Conservation (phyloP, 2,888 invertebrate species). For the Invenusta paracnida region DNA sequence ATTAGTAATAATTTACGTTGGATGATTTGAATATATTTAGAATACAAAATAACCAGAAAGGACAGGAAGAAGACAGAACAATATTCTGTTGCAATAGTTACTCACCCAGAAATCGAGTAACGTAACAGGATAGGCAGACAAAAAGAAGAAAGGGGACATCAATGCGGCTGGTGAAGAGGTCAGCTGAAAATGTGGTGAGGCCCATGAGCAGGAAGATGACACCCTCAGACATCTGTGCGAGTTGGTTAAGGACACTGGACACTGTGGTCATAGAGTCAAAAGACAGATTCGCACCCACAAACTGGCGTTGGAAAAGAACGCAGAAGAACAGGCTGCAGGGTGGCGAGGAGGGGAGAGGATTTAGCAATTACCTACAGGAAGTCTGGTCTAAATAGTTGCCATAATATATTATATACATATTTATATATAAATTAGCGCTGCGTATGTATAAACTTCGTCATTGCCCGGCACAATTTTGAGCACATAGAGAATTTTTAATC, state of each 20-base stretch:
- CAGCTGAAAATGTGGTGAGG: conserved; percentile 28
- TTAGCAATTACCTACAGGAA: no score
- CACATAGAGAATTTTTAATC: no score
- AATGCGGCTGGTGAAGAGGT: not conserved
- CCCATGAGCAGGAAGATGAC: conserved; percentile 33
- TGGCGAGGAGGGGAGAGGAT: not conserved
- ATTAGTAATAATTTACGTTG: no score
- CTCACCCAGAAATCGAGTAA: conserved; percentile 14
- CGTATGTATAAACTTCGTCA: no score
- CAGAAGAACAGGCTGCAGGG: conserved; percentile 24
- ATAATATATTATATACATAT: no score
- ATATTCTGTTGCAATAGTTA: no score
- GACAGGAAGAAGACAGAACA: no score
- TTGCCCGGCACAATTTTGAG: no score
- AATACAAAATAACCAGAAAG: no score
- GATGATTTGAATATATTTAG: no score
- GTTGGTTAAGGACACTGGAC: conserved; percentile 30
- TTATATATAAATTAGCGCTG: no score
- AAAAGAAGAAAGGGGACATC: conserved; percentile 9
- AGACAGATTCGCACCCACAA: conserved; percentile 25
- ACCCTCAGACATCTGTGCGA: conserved; percentile 19
- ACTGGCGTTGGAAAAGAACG: conserved; percentile 27
- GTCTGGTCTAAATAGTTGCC: no score
- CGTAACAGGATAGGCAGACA: not conserved
- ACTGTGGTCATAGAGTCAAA: not conserved